Base-by-base conservation (phyloP, 1,140 invertebrate genomes). In the Charaxes varanes region DNA sequence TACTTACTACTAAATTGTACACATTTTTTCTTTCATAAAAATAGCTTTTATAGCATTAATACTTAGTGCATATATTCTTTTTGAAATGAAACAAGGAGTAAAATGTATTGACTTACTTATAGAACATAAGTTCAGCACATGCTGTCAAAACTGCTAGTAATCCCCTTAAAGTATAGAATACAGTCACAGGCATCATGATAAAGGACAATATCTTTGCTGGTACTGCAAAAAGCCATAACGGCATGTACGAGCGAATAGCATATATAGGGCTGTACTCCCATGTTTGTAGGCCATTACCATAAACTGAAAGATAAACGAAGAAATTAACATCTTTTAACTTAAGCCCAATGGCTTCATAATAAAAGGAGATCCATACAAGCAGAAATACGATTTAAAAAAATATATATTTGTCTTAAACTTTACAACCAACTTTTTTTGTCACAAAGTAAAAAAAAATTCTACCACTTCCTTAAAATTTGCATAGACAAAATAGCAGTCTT, bases 221-320 rank as follows among this genome's bases (percentile, higher is more conserved):
- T 8, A 95, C 85, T n/a, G 92, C 91, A 86, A 98, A 93, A 21
- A 97, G 70, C 80, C 96, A 87, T 5, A 99, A 73, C 62, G 97
- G 97, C 23, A 92, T 91, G 80, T 98, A 99, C 0, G 96, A 99
- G 31, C 98, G 87, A 24, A 99, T 89, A 0, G 96, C 96, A 86
- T 93, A 99, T 43, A 89, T 84, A 8, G 98, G 97, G 62, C 96
- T 97, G 76, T 99, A 99, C 83, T 99, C 98, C 98, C 98, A 99
- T 28, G 98, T 99, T 86, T 99, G 97, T 53, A 99, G 90, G 4
- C 98, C 97, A 70, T 88, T 91, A 7, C 93, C 94, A 77, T 94
- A 96, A 11, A 98, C 93, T 96, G 79, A 88, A 58, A 58, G 30
- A 42, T 10, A 46, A 37, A 36, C 30, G 24, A 41, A 7, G 46